These are phyloP conservation scores for Phylloscopus collybita DNA, from an alignment of 2,797 vertebrate species.

Conservation along the genomic window DNA sequence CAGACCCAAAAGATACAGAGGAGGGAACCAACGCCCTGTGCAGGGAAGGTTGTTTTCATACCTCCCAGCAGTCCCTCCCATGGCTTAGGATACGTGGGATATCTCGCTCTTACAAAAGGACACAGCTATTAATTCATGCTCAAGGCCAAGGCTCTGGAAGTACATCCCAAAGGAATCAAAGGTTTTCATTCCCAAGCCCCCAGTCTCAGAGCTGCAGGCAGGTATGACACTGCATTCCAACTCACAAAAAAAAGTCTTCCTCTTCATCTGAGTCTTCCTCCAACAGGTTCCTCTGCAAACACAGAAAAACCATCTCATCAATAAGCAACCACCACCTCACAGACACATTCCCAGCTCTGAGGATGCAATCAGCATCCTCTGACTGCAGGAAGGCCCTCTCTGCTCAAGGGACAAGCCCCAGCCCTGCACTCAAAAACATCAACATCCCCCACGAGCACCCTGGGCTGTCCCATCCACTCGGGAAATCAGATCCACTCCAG, in stretches of 20 bases:
- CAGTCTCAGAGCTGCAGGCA: background rate
- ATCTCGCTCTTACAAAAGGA: background rate
- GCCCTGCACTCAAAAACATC: background rate
- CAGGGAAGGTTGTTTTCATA: background rate
- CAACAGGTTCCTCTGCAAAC: slow-evolving; percentile 91
- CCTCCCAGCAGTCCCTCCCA: background rate
- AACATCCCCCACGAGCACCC: background rate
- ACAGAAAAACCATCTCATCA: background rate
- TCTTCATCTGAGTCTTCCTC: slow-evolving; percentile 99
- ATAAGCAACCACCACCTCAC: background rate
- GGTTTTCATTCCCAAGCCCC: background rate
- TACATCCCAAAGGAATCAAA: background rate
- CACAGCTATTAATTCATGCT: background rate
- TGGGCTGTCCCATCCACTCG: fast-evolving
- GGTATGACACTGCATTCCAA: background rate
- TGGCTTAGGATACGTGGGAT: fast-evolving
- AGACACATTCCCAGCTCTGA: background rate
- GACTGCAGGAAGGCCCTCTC: background rate
- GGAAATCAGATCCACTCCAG: fast-evolving
- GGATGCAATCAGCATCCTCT: background rate
- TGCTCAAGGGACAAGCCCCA: background rate
- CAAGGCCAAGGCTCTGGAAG: background rate
- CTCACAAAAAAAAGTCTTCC: slow-evolving; percentile 98
- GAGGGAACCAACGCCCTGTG: background rate
- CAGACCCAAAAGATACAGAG: background rate